Conservation (phyloP, 2,113 vertebrate species). For the Macquaria ambigua region DNA sequence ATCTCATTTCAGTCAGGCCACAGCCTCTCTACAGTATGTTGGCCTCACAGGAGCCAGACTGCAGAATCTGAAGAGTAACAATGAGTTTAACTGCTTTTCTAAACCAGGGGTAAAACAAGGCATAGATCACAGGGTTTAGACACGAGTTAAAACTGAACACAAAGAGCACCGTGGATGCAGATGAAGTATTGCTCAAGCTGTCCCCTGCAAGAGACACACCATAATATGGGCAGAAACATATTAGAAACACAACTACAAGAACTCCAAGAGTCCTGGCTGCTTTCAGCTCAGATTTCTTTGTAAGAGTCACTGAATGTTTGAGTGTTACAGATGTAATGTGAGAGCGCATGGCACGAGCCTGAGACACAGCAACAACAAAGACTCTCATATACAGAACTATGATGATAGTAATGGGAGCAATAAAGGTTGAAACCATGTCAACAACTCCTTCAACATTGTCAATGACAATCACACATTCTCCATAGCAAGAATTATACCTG, state of each 20-base stretch:
- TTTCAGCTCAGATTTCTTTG: slow-evolving; percentile 58
- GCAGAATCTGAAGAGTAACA: slow-evolving; percentile 56
- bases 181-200: fast-evolving
- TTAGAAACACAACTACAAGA: slow-evolving; percentile 52
- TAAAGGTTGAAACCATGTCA: slow-evolving; percentile 53
- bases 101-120: slow-evolving; percentile 72
- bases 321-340: not conserved
- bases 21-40: slow-evolving; percentile 1
- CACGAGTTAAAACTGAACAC: slow-evolving; percentile 50
- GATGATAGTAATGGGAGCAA: slow-evolving; percentile 35
- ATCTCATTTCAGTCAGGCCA: not conserved
- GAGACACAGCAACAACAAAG: slow-evolving; percentile 57
- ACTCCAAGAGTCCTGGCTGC: slow-evolving; percentile 67
- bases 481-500: fast-evolving
- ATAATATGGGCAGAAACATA: slow-evolving; percentile 48
- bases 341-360: slow-evolving; percentile 71
- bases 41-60: slow-evolving; percentile 2
- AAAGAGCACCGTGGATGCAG: not conserved
- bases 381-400: slow-evolving; percentile 59
- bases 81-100: slow-evolving; percentile 56
- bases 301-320: not conserved
- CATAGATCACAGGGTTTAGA: slow-evolving; percentile 67
- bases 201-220: not conserved
- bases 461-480: not conserved
- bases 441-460: not conserved